Evolutionary conservation across 35 echinoderm and acorn worm species (phyloP).

Genomic region (Hemicentrotus pulcherrimus): DNA sequence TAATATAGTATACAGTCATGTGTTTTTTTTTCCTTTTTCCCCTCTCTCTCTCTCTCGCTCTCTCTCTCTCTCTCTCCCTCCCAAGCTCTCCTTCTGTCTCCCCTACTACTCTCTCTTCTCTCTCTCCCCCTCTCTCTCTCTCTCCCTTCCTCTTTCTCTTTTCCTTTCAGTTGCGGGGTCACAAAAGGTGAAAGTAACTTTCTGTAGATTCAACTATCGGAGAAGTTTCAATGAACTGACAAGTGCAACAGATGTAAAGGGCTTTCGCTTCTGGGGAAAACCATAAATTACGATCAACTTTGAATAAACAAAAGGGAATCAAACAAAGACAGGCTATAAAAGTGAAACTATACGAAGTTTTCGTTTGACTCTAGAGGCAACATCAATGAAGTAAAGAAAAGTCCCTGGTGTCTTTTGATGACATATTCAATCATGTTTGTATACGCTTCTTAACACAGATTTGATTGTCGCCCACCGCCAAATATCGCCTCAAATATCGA

Average conservation of each 20-base stretch:
- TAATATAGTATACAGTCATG: too few species aligned
- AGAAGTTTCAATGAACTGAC: conserved; percentile 18
- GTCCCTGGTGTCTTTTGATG: conserved; percentile 9
- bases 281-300: not conserved
- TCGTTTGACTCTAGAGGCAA: not conserved
- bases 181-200: not conserved
- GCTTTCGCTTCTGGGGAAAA: not conserved
- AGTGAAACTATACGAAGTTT: not conserved
- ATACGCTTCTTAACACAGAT: conserved; percentile 12
- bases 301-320: conserved; percentile 18
- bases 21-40: too few species aligned
- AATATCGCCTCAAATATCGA: conserved; percentile 12
- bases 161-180: not conserved
- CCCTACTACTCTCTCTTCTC: too few species aligned
- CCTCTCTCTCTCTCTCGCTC: too few species aligned
- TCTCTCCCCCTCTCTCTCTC: too few species aligned
- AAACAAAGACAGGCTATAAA: not conserved
- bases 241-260: conserved; percentile 9
- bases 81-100: too few species aligned
- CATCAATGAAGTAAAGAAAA: not conserved
- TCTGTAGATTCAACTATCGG: not conserved
- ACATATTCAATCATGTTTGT: conserved; percentile 19
- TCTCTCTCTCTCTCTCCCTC: too few species aligned
- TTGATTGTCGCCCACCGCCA: not conserved
- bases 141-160: too few species aligned